Conservation (phyloP, 2,888 invertebrate species). For the Andrena praecox region DNA sequence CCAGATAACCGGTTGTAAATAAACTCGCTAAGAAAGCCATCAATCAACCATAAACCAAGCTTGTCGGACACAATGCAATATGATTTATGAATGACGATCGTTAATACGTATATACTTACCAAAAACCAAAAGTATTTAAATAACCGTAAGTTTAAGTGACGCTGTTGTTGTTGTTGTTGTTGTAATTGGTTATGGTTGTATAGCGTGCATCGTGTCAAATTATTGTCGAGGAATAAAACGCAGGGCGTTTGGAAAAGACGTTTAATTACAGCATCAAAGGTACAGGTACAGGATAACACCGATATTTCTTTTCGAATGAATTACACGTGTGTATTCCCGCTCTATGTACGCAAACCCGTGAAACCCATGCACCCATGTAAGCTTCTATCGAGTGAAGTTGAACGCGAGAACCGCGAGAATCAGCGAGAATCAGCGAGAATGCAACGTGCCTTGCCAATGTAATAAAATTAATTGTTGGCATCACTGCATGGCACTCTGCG, state of each 20-base stretch:
- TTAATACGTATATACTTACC: background rate
- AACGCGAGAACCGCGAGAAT: background rate
- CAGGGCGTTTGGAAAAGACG: background rate
- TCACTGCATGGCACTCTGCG: background rate
- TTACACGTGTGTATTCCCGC: conserved; percentile 29
- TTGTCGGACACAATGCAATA: background rate
- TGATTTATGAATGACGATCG: background rate
- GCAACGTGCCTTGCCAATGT: conserved; percentile 28
- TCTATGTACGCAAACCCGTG: background rate
- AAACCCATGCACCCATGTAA: background rate
- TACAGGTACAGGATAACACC: background rate
- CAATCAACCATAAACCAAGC: background rate
- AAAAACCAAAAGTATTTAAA: conserved; percentile 7
- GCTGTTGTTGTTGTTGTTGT: background rate
- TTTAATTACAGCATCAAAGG: conserved; percentile 28
- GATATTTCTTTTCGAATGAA: background rate
- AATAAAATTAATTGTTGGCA: conserved; percentile 26
- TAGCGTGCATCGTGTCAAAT: background rate
- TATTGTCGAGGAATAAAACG: conserved; percentile 4
- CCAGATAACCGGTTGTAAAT: background rate
- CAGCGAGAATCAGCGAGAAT: background rate
- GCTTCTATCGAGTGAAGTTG: conserved; percentile 21
- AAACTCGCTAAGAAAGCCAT: background rate
- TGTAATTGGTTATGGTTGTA: conserved; percentile 1
- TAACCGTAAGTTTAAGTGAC: background rate